phyloP scores from a whole-genome alignment of 2,113 vertebrate genomes.

The Thamnaconus septentrionalis region DNA sequence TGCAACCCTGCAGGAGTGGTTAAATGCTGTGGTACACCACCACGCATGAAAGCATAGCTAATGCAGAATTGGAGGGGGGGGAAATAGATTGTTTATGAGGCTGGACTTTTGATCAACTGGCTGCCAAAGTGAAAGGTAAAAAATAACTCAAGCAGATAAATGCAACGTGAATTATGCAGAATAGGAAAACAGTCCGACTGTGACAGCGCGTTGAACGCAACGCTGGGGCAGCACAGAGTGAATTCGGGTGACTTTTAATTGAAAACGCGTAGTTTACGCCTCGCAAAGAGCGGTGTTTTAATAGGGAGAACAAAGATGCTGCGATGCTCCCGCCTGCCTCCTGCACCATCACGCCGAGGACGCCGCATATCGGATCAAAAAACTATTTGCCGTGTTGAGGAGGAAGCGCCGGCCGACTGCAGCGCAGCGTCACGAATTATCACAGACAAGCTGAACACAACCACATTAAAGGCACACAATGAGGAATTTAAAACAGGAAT shows the following conservation, averaged over 20 bases:
- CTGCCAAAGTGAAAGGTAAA: conserved; percentile 13
- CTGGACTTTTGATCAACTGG: too few species aligned
- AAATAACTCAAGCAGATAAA: conserved; percentile 43
- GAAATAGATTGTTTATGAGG: too few species aligned
- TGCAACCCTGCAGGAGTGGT: conserved; percentile 14
- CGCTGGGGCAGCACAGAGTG: neutral
- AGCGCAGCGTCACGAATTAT: neutral
- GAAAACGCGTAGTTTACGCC: conserved; percentile 1
- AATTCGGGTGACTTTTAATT: neutral
- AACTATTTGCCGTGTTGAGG: neutral
- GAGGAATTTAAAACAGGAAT: neutral
- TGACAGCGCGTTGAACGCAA: neutral
- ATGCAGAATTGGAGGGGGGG: neutral
- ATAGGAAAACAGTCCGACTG: neutral
- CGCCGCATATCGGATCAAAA: conserved; percentile 47
- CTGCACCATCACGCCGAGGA: conserved; percentile 55
- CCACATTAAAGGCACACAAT: conserved; percentile 14
- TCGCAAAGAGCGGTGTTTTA: conserved; percentile 22
- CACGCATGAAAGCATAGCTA: neutral
- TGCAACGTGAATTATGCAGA: conserved; percentile 29
- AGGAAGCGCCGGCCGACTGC: neutral
- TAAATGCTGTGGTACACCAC: neutral
- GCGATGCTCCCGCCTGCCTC: conserved; percentile 41
- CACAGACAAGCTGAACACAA: neutral
- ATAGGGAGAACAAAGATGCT: conserved; percentile 50